Evolutionary conservation across 2,888 invertebrate species (phyloP).

Genomic region (Cataglyphis cursor): DNA sequence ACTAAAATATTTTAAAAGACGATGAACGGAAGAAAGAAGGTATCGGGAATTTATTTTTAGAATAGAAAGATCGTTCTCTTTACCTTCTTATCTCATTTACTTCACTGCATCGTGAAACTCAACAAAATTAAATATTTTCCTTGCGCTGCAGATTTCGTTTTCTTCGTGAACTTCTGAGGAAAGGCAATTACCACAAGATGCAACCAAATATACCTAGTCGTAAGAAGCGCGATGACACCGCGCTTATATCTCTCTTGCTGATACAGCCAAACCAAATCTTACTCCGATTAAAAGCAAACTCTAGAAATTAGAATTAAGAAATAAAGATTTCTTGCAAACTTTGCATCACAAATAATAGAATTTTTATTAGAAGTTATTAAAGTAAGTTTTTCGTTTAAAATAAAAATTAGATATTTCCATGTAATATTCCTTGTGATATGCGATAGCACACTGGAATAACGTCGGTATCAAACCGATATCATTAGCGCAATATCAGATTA

Average conservation of each 20-base stretch:
- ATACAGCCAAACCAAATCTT: constrained; percentile 12
- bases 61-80: constrained; percentile 4
- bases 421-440: neutral
- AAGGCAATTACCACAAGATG: constrained; percentile 10
- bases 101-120: constrained; percentile 14
- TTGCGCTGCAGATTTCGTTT: constrained; percentile 45
- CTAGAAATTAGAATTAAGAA: constrained; percentile 11
- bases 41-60: constrained; percentile 11
- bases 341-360: constrained; percentile 3
- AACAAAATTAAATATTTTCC: constrained; percentile 46
- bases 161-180: neutral
- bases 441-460: neutral
- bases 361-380: neutral
- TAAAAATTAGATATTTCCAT: neutral
- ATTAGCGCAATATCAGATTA: neutral
- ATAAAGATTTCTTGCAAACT: neutral
- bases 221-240: neutral
- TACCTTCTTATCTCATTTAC: constrained; percentile 37
- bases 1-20: constrained; percentile 17
- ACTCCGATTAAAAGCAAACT: constrained; percentile 40
- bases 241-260: constrained; percentile 30
- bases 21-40: neutral
- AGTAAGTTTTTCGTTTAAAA: neutral
- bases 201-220: constrained; percentile 18
- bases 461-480: neutral